These are phyloP conservation scores for Flexamia atlantica DNA, from an alignment of 2,888 invertebrate species.

Conservation along the genomic window DNA sequence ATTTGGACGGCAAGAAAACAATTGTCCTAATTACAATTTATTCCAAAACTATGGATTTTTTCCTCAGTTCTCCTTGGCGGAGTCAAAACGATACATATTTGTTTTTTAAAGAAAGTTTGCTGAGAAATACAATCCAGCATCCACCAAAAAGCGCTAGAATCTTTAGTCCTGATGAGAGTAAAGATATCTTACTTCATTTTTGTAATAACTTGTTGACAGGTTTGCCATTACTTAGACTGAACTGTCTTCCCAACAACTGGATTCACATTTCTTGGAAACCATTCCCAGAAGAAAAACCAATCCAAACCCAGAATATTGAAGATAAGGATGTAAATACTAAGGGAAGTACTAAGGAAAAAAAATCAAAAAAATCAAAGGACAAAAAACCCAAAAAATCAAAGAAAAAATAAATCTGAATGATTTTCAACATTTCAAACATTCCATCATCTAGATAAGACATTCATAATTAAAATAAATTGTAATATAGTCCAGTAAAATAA, in stretches of 20 bases:
- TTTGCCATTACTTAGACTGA: constrained; percentile 8
- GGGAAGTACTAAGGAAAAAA: too few species aligned
- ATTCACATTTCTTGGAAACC: constrained; percentile 13
- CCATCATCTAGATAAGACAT: too few species aligned
- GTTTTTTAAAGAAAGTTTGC: constrained; percentile 41
- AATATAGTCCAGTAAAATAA: too few species aligned
- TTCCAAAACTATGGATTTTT: neutral
- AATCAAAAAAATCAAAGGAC: too few species aligned
- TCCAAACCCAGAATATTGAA: neutral
- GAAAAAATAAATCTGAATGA: too few species aligned
- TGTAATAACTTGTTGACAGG: neutral
- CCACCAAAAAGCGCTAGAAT: constrained; percentile 20
- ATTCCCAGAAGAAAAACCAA: neutral
- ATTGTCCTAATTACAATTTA: constrained; percentile 22
- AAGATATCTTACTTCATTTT: constrained; percentile 11
- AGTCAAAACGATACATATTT: constrained; percentile 2
- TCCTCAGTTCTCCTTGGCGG: neutral
- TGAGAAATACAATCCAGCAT: constrained; percentile 4
- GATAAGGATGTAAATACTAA: neutral
- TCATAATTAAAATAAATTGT: too few species aligned
- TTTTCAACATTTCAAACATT: too few species aligned
- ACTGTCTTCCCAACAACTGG: neutral
- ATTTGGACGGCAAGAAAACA: constrained; percentile 7
- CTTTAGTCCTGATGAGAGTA: constrained; percentile 36
- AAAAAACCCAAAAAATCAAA: too few species aligned